Evolutionary conservation across 2,888 invertebrate genomes (phyloP), one percentile per base, ranked within the genome.

Genomic region (Cryptocephalus moraei): DNA sequence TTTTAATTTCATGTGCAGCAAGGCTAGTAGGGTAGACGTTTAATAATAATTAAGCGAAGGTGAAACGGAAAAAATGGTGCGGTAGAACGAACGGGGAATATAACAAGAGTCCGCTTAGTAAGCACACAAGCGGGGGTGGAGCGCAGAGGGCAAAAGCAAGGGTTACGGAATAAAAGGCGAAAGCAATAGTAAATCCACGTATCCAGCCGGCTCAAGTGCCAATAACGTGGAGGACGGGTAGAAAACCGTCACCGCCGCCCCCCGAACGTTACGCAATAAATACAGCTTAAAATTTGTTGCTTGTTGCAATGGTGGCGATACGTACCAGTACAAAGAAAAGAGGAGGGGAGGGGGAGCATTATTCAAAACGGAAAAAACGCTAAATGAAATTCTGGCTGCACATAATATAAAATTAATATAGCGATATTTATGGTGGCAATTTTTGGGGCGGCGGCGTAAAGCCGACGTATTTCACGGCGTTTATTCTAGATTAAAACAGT

Each of bases 401-500:
- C 68, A 67, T 69, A 68, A 69, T 70, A 69, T 68, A 69, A 70
- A 71, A 70, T 71, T 71, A 71, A 71, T 70, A 71, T 68, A 68
- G 69, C 63, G 62, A 67, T 71, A 70, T 71, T 71, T 71, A 71
- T 69, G 71, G 61, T 52, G 59, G 70, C 69, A 70, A 70, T 70
- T 71, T 71, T 71, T 68, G 69, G 68, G 62, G 62, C 64, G 6
- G 22, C 22, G 22, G 14, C 40, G 11, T n/a, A 62, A 64, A 62
- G 62, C 64, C 63, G 60, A 60, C 64, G 64, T 66, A 66, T 66
- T 68, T 65, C 67, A 64, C 61, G 61, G 64, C 68, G 67, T 69
- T 69, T 69, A 69, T 70, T 70, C 68, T 65, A 70, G 70, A 71
- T 71, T 71, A 71, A 70, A 71, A 70, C 71, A 70, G 69, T 71